Percentiles rank a stretch among this genome's conserved stretches.
phyloP scores from a whole-genome alignment of 1,140 invertebrate genomes.

The Rhizoglyphus robini region DNA sequence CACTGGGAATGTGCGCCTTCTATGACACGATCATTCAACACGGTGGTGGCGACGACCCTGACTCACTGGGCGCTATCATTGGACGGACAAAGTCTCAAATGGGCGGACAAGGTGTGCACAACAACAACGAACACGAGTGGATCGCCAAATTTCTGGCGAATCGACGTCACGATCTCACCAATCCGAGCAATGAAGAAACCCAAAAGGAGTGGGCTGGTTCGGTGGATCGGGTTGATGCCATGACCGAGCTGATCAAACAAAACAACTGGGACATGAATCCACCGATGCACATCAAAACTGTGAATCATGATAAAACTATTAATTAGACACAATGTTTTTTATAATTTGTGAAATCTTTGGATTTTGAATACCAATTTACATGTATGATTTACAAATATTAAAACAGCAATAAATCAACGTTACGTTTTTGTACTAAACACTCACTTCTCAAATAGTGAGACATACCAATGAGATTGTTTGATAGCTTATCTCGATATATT shows the following conservation, averaged over 20 bases:
- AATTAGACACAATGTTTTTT: no score
- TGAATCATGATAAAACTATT: constrained; percentile 11
- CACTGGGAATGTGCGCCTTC: constrained; percentile 10
- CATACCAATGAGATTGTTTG: no score
- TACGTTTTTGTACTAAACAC: no score
- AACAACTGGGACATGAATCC: constrained; percentile 6
- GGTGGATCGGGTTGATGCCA: constrained; percentile 3
- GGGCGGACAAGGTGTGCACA: not conserved
- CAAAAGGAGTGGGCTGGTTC: not conserved
- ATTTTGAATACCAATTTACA: no score
- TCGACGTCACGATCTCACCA: not conserved
- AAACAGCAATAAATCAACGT: no score
- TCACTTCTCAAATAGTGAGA: no score
- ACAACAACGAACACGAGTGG: constrained; percentile 6
- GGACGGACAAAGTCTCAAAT: not conserved
- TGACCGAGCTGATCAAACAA: not conserved
- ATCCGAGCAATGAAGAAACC: not conserved
- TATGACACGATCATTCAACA: constrained; percentile 19
- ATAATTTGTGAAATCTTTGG: no score
- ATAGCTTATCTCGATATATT: no score
- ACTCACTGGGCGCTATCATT: constrained; percentile 7
- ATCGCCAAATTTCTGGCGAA: not conserved
- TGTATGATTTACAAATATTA: no score
- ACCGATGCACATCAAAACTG: constrained; percentile 15
- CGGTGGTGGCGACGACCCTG: constrained; percentile 12